Evolutionary conservation across 2,888 invertebrate genomes (phyloP).

Genomic region (Orthosia incerta): DNA sequence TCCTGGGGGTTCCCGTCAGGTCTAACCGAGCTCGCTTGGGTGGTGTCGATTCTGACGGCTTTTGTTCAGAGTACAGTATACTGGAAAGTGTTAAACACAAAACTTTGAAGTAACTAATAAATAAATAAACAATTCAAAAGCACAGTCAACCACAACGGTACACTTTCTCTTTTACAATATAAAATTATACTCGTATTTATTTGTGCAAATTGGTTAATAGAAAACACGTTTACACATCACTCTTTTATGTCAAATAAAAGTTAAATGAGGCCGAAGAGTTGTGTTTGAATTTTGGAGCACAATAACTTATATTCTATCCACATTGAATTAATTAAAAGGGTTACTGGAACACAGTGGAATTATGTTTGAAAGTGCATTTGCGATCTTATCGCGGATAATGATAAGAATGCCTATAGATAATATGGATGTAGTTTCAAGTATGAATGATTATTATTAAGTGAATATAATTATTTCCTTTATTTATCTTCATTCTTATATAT

Average conservation of each 20-base stretch:
- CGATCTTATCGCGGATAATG: conserved; percentile 19
- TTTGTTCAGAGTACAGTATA: conserved; percentile 70
- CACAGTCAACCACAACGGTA: too few relatives aligned
- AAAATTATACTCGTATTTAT: too few relatives aligned
- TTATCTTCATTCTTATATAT: too few relatives aligned
- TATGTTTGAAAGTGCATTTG: conserved; percentile 12
- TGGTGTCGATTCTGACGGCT: conserved; percentile 74
- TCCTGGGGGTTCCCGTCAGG: conserved; percentile 70
- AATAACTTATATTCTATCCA: background rate
- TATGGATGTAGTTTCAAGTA: background rate
- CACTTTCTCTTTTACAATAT: too few relatives aligned
- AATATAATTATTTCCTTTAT: conserved; percentile 2
- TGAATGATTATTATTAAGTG: background rate
- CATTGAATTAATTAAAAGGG: background rate
- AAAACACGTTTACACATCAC: too few relatives aligned
- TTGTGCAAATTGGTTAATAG: too few relatives aligned
- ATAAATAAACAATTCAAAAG: too few relatives aligned
- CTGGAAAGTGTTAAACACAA: conserved; percentile 61
- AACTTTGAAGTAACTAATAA: too few relatives aligned
- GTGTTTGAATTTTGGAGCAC: too few relatives aligned
- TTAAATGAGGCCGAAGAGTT: too few relatives aligned
- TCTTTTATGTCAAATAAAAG: too few relatives aligned
- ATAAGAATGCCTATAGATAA: conserved; percentile 29
- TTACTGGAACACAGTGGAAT: background rate
- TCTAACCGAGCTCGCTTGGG: conserved; percentile 81